These are phyloP conservation scores for Pygoscelis adeliae DNA, from an alignment of 2,113 vertebrate genomes.

Conservation along the genomic window DNA sequence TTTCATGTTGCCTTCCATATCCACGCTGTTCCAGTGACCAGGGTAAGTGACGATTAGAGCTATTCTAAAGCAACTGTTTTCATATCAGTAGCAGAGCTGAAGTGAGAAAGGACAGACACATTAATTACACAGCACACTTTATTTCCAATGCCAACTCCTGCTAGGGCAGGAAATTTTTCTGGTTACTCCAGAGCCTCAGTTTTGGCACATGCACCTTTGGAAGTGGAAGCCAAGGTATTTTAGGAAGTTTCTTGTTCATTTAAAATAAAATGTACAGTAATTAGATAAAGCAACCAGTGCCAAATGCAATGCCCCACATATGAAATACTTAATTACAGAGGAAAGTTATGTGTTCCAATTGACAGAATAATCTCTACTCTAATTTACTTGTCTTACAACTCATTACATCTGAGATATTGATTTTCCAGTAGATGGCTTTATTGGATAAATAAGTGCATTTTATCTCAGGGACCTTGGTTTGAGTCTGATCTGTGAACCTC, in stretches of 20 bases:
- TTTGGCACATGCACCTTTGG: conserved; percentile 7
- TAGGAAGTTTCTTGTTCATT: conserved; percentile 36
- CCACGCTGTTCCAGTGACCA: neutral
- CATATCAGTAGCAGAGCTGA: neutral
- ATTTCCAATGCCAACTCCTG: neutral
- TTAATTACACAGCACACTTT: conserved; percentile 1
- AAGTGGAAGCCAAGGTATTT: neutral
- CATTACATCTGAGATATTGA: conserved; percentile 78
- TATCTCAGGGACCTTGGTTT: conserved; percentile 45
- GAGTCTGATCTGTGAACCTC: conserved; percentile 51
- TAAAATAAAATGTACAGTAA: neutral
- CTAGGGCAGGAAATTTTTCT: neutral
- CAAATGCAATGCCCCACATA: neutral
- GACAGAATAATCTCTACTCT: conserved; percentile 69
- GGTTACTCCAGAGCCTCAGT: neutral
- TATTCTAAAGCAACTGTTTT: conserved; percentile 46
- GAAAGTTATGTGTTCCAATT: conserved; percentile 69
- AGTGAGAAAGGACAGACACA: neutral
- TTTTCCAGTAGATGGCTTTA: conserved; percentile 64
- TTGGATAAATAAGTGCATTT: conserved; percentile 67
- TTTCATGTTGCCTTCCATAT: conserved; percentile 50
- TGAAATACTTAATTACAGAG: conserved; percentile 72
- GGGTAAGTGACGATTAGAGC: conserved; percentile 9
- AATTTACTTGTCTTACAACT: conserved; percentile 80
- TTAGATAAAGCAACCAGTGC: neutral